Evolutionary conservation across 2,113 vertebrate species (phyloP).

Genomic region (Sigmodon hispidus): DNA sequence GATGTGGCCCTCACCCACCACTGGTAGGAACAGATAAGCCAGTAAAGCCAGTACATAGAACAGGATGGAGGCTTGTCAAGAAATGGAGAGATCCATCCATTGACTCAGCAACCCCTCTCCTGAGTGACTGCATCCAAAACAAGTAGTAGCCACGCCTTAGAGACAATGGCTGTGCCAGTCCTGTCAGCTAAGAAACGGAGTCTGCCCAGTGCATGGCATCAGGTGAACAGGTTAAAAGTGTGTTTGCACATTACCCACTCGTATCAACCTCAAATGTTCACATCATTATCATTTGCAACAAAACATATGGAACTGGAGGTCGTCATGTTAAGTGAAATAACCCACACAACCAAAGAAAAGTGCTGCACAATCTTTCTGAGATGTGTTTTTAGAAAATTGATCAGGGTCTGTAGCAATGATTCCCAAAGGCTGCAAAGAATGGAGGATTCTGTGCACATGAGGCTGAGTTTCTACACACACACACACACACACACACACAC

Average conservation of each 20-base stretch:
- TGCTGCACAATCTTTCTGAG: background rate
- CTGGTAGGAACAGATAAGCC: background rate
- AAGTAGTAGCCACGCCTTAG: background rate
- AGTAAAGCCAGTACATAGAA: too few relatives aligned
- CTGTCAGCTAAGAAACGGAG: background rate
- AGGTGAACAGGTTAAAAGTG: background rate
- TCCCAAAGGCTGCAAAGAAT: background rate
- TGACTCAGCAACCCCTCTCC: background rate
- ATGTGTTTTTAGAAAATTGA: background rate
- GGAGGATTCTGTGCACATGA: background rate
- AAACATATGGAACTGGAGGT: background rate
- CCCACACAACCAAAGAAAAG: background rate
- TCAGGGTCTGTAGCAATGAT: background rate
- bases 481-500: background rate
- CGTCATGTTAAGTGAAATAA: background rate
- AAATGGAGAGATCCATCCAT: background rate
- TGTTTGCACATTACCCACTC: background rate
- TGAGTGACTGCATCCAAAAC: background rate
- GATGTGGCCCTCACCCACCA: background rate
- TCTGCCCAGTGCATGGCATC: too few relatives aligned
- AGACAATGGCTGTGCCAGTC: background rate
- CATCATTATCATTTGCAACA: too few relatives aligned
- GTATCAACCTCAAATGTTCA: background rate
- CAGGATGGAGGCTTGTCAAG: background rate
- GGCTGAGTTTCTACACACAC: background rate